Conservation (phyloP, 1,140 invertebrate species). For the Pachyrhynchus sulphureomaculatus region DNA sequence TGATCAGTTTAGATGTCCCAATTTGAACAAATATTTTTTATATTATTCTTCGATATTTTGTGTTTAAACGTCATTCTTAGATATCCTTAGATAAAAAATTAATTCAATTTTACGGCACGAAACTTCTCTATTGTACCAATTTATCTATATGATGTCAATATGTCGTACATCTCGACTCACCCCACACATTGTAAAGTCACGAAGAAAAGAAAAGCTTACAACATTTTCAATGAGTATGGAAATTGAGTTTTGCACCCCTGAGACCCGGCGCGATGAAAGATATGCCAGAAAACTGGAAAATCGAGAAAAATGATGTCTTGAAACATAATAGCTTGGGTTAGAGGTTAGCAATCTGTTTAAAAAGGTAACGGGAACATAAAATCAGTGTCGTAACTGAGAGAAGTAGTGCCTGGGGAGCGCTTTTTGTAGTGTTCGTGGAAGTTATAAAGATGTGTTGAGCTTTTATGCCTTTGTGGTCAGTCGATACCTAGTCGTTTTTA, state of each 20-base stretch:
- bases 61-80: too few species aligned
- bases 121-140: not conserved
- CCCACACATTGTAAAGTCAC: not conserved
- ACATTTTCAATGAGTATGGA: constrained; percentile 2
- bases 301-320: constrained; percentile 9
- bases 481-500: too few species aligned
- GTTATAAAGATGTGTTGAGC: too few species aligned
- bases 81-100: not conserved
- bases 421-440: too few species aligned
- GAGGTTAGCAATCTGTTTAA: constrained; percentile 11
- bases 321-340: constrained; percentile 6
- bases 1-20: too few species aligned
- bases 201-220: constrained; percentile 5
- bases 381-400: too few species aligned
- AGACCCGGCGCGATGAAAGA: not conserved
- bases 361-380: constrained; percentile 3
- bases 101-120: constrained; percentile 2
- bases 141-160: not conserved
- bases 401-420: too few species aligned
- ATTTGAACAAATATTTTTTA: too few species aligned
- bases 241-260: constrained; percentile 6
- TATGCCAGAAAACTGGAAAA: constrained; percentile 3
- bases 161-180: not conserved
- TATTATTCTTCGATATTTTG: too few species aligned
- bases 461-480: too few species aligned